Evolutionary conservation across 2,113 vertebrate genomes (phyloP), one percentile per base, ranked within the genome.

Genomic region (Spilogale gracilis): DNA sequence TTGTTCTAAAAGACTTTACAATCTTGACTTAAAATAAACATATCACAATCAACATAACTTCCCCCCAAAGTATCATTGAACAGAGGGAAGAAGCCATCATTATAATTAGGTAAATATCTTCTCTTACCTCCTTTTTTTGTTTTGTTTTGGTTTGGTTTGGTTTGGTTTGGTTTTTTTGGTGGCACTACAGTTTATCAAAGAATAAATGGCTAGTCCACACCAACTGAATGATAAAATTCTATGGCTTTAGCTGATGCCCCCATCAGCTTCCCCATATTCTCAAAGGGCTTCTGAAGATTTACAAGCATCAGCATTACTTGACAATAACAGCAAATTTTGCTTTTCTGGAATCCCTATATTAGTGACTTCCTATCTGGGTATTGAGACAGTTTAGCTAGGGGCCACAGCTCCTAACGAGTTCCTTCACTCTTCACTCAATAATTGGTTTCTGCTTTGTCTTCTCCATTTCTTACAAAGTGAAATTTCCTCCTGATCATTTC

Each of bases 61-160:
- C 16, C 32, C 56, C 50, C 12, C 0, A 25, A 96, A 90, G n/a
- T 11, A 56, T 45, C 50, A 32, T 27, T 95, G 56, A 67, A 60
- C 56, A 93, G 78, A 88, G 79, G 9, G 10, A 92, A 50, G 58
- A 90, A 93, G 48, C 80, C 81, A 95, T 94, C 67, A 43, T 65
- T 94, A n/a, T 82, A 54, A 89, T 92, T 78, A 94, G 12, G 6
- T 91, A 94, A 97, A 91, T 54, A 78, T 23, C 63, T 88, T 76
- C 30, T 58, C 74, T 90, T 87, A 61, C 78, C 93, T 96, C 48
- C 89, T 73, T 52, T 92, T 25, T 81, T 96, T 89, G 80, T 79
- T 58, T 23, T 38, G 7, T 4, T 5, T 14, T 60, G 8, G 20
- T 20, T 60, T 60, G 21, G 58, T 23, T 60, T 60, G 58, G 56